Evolutionary conservation across 2,888 invertebrate species (phyloP).

Genomic region (Brenthis hecate): DNA sequence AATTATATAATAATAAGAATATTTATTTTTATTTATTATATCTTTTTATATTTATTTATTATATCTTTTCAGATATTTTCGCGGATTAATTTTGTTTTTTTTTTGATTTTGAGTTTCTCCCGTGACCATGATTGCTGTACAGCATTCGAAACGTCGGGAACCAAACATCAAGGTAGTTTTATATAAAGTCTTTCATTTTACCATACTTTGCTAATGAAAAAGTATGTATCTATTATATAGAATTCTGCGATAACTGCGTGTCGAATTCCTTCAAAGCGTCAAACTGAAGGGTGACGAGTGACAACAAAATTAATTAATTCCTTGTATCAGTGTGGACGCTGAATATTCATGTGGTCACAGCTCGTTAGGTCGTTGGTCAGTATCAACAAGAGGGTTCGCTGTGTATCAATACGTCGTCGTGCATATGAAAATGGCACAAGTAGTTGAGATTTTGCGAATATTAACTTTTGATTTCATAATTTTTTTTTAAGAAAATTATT

Average conservation of each 20-base stretch:
- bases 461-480: background rate
- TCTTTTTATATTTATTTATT: no score
- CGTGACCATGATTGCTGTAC: no score
- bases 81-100: no score
- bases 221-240: background rate
- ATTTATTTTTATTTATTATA: no score
- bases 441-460: background rate
- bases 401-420: conserved; percentile 36
- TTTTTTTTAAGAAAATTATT: background rate
- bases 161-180: no score
- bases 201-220: no score
- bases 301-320: conserved; percentile 68
- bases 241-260: conserved; percentile 19
- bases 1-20: no score
- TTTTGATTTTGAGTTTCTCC: no score
- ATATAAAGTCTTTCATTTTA: no score
- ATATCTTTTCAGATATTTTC: no score
- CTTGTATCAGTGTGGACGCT: conserved; percentile 52
- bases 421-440: conserved; percentile 27
- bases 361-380: conserved; percentile 79
- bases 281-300: conserved; percentile 45
- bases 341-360: conserved; percentile 78
- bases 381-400: conserved; percentile 60
- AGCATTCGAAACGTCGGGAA: no score
- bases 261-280: conserved; percentile 30